phyloP scores from a whole-genome alignment of 1,140 invertebrate species.

The Dinothrombium tinctorium region DNA sequence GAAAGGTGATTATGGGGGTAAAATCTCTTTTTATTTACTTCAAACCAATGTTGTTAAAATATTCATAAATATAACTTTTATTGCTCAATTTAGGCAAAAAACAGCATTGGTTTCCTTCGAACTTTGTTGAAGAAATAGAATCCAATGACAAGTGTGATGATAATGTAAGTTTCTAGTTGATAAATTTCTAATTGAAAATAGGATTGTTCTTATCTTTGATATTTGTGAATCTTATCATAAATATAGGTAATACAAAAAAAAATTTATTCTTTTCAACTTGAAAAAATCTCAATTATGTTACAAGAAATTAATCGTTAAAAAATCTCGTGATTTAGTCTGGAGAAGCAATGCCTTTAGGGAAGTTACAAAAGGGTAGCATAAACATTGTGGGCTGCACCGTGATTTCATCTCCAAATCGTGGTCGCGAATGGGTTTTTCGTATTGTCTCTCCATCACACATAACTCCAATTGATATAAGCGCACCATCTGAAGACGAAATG shows the following conservation, averaged over 20 bases:
- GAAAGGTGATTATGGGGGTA: conserved; percentile 77
- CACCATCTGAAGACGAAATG: conserved; percentile 40
- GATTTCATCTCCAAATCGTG: conserved; percentile 28
- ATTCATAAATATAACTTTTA: too few relatives aligned
- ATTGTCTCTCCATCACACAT: conserved; percentile 23
- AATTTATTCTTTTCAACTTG: too few relatives aligned
- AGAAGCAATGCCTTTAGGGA: conserved; percentile 38
- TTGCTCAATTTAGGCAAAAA: too few relatives aligned
- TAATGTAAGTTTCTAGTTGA: too few relatives aligned
- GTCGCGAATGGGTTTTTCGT: conserved; percentile 41
- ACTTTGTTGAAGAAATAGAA: conserved; percentile 74
- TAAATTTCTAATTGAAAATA: conserved; percentile 7
- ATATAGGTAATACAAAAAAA: too few relatives aligned
- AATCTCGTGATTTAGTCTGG: conserved; percentile 10
- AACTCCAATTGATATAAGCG: conserved; percentile 22
- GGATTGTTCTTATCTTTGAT: neutral
- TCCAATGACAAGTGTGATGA: conserved; percentile 35
- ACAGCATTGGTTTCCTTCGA: conserved; percentile 88
- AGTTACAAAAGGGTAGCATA: conserved; percentile 53
- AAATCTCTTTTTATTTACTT: too few relatives aligned
- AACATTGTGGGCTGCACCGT: conserved; percentile 63
- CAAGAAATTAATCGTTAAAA: neutral
- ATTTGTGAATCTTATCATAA: neutral
- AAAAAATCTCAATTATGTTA: too few relatives aligned
- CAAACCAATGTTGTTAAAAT: too few relatives aligned